Conservation (phyloP, 2,797 vertebrate genomes). For the Hydrocynus forskahlii region DNA sequence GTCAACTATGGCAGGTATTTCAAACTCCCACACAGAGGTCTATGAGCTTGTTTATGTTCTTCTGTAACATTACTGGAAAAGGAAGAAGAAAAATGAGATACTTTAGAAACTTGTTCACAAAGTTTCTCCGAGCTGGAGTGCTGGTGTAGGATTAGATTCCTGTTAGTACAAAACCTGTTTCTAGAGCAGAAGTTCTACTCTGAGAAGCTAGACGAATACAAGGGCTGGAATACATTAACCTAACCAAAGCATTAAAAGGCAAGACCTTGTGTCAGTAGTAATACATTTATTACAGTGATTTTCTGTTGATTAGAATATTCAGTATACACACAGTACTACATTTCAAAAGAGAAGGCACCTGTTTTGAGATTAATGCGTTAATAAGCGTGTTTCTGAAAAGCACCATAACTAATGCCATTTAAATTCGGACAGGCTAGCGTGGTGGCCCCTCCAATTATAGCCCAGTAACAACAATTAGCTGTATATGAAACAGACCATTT, state of each 20-base stretch:
- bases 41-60: slow-evolving; percentile 14
- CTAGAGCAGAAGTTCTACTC: too few relatives aligned
- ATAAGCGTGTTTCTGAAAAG: neutral
- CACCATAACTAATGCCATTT: neutral
- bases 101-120: too few relatives aligned
- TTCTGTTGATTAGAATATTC: neutral
- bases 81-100: neutral
- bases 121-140: too few relatives aligned
- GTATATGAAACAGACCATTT: neutral
- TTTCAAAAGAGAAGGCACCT: neutral
- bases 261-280: neutral
- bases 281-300: neutral
- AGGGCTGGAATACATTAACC: neutral
- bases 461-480: neutral
- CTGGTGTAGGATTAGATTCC: too few relatives aligned
- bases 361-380: neutral
- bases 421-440: neutral
- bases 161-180: too few relatives aligned
- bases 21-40: slow-evolving; percentile 9
- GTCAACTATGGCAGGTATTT: slow-evolving; percentile 47
- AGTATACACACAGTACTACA: neutral
- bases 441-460: neutral
- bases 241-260: neutral
- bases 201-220: too few relatives aligned
- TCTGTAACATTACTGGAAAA: neutral